These are phyloP conservation scores for Leptopterna dolabrata DNA, from an alignment of 2,888 invertebrate species.

Conservation along the genomic window DNA sequence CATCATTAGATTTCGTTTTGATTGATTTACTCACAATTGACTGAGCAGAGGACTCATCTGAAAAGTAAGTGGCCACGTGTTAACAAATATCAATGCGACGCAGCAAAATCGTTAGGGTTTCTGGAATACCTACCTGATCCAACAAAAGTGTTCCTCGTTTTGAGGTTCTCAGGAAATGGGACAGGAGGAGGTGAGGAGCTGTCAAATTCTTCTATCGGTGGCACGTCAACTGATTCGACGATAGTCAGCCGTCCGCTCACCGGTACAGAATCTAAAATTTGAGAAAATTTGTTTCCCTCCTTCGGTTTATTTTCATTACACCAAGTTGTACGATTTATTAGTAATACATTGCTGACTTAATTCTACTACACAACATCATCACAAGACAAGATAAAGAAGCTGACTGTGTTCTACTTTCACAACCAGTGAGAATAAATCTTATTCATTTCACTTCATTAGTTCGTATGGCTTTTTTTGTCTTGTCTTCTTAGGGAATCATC, in stretches of 20 bases:
- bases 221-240: not conserved
- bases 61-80: not conserved
- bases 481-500: too few relatives aligned
- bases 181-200: not conserved
- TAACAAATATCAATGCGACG: not conserved
- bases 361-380: too few relatives aligned
- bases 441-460: too few relatives aligned
- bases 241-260: not conserved
- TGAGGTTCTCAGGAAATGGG: not conserved
- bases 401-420: too few relatives aligned
- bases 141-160: not conserved
- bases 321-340: too few relatives aligned
- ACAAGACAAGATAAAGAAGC: too few relatives aligned
- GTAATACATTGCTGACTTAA: too few relatives aligned
- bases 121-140: not conserved
- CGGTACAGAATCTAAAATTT: not conserved
- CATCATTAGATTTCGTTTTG: not conserved
- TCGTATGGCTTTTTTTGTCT: too few relatives aligned
- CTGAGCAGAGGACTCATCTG: not conserved
- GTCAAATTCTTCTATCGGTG: not conserved
- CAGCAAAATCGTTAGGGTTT: not conserved
- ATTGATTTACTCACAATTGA: not conserved
- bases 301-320: too few relatives aligned
- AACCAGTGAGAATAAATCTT: too few relatives aligned
- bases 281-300: not conserved